Conservation (phyloP, 2,888 invertebrate genomes). For the Melikaiella ostensackeni region DNA sequence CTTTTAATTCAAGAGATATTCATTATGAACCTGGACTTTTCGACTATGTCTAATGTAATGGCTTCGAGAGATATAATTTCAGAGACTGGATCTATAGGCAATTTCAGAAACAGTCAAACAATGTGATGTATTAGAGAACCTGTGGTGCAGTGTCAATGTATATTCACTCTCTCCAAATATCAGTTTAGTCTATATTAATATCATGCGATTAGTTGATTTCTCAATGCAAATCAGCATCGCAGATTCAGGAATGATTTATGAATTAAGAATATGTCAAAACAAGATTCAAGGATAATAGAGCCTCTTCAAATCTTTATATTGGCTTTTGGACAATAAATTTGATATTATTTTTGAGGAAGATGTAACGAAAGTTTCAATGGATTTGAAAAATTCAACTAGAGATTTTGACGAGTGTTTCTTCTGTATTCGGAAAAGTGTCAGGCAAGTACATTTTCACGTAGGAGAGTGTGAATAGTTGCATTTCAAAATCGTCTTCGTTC, state of each 20-base stretch:
- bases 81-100: too few species aligned
- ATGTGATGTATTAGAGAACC: too few species aligned
- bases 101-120: too few species aligned
- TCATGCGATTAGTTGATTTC: not conserved
- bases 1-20: too few species aligned
- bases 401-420: not conserved
- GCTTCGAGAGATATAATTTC: too few species aligned
- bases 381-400: slow-evolving; percentile 1
- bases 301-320: too few species aligned
- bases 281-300: not conserved
- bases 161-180: too few species aligned
- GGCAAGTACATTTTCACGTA: not conserved
- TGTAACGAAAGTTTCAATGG: not conserved
- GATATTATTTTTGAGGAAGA: too few species aligned
- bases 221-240: not conserved
- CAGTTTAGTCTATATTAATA: not conserved
- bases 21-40: too few species aligned
- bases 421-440: slow-evolving; percentile 1
- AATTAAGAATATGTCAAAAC: not conserved
- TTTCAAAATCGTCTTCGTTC: slow-evolving; percentile 27
- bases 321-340: too few species aligned
- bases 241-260: not conserved
- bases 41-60: too few species aligned
- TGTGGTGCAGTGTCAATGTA: too few species aligned
- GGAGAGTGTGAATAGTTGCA: slow-evolving; percentile 33